Evolutionary conservation across 2,888 invertebrate genomes (phyloP).

Genomic region (Melolontha melolontha): DNA sequence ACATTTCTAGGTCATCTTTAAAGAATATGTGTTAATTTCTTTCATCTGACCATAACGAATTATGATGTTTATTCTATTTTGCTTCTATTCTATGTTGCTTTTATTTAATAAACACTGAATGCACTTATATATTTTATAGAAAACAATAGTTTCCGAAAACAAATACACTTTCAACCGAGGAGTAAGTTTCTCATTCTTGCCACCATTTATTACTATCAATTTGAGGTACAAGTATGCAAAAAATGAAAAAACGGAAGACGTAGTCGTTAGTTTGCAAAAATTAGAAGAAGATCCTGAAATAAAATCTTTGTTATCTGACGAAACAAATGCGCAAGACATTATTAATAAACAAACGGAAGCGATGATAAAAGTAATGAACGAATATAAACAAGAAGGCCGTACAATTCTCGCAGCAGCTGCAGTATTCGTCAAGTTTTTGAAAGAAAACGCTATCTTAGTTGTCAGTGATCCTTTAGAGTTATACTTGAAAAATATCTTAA

Average conservation of each 20-base stretch:
- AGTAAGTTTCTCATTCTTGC: slow-evolving; percentile 2
- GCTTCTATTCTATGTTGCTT: too few species aligned
- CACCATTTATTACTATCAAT: slow-evolving; percentile 23
- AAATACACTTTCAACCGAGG: slow-evolving; percentile 10
- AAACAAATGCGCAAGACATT: not conserved
- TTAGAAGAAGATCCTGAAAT: slow-evolving; percentile 22
- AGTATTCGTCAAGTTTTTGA: slow-evolving; percentile 59
- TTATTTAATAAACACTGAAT: not conserved
- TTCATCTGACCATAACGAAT: too few species aligned
- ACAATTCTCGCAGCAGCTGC: slow-evolving; percentile 49
- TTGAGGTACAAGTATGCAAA: slow-evolving; percentile 23
- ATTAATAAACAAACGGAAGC: slow-evolving; percentile 8
- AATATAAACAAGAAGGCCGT: slow-evolving; percentile 18
- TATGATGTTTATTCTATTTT: too few species aligned
- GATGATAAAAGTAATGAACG: slow-evolving; percentile 1
- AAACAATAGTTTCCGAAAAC: not conserved
- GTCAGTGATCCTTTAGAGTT: slow-evolving; percentile 58
- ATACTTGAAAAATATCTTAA: slow-evolving; percentile 58
- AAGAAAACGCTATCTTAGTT: slow-evolving; percentile 58
- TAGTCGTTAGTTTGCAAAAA: slow-evolving; percentile 1
- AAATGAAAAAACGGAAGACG: slow-evolving; percentile 2
- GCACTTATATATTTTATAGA: not conserved
- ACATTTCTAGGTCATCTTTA: too few species aligned
- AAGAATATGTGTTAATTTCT: too few species aligned
- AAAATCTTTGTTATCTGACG: slow-evolving; percentile 14